Base-by-base conservation (phyloP, 2,888 invertebrate species). In the Phaedon cochleariae region DNA sequence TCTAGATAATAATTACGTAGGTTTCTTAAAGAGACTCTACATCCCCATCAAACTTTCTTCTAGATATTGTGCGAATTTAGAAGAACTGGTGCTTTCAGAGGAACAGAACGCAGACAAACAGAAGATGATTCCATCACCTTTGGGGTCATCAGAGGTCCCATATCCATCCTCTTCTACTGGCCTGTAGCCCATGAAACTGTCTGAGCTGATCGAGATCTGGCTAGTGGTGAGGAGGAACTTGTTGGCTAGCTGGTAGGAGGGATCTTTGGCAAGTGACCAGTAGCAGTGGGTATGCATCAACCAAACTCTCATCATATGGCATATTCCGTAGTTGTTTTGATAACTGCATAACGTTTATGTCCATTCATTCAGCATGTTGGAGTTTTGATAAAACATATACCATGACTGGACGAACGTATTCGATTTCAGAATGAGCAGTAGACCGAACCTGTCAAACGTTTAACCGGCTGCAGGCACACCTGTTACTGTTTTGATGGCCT, bases 131-230 rank as follows among this genome's bases (percentile, higher is more conserved):
- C 87, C 86, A 78, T 94, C 90, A 64, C 89, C 87, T 80, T 94
- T 93, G 0, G 95, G 93, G 85, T 98, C 98, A 86, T 99, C 99
- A 72, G 95, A 94, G 80, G 95, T 95, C 6, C 98, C 98, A 81
- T 98, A 99, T 7, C 99, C 99, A 76, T 98, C 94, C 0, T 94
- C 93, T 45, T 97, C 97, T 1, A 99, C 99, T 0, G 99, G 95
- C 0, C 99, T 99, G 82, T 99, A 99, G 20, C 97, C 97, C 90
- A 96, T 94, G 82, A 96, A 96, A 53, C 93, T 91, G 69, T 95
- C 93, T 5, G 90, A 89, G 34, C 88, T 89, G 6, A 95, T 95
- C 3, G 95, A 90, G 53, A 98, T 68, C 92, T 99, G 98, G 81
- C 98, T 98, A 5, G 98, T 99, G 59, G 96, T 97, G 4, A 99